Conservation (phyloP, 2,888 invertebrate species). For the Adineta ricciae region DNA sequence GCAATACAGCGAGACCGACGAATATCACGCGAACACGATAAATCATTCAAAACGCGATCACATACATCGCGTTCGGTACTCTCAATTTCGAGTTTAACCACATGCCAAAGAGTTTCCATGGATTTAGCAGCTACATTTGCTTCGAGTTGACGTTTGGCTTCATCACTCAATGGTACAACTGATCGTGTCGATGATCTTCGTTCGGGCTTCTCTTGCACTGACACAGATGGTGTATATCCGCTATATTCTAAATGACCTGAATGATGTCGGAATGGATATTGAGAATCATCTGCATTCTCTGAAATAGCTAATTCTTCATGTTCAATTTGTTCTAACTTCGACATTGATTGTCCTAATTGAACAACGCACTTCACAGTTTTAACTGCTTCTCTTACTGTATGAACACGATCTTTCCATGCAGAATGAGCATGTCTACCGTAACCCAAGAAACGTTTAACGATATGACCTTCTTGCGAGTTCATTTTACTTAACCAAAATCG, state of each 20-base stretch:
- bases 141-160: neutral
- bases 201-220: neutral
- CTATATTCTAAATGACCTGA: conserved; percentile 15
- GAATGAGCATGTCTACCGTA: neutral
- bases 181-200: neutral
- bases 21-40: neutral
- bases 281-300: neutral
- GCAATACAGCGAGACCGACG: neutral
- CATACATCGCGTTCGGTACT: neutral
- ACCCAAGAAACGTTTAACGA: neutral
- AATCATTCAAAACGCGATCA: neutral
- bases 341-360: neutral
- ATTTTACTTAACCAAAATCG: neutral
- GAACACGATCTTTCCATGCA: neutral
- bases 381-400: neutral
- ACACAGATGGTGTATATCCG: neutral
- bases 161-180: neutral
- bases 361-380: conserved; percentile 10
- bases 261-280: neutral
- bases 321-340: neutral
- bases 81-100: neutral
- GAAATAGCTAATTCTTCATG: neutral
- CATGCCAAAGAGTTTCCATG: conserved; percentile 3
- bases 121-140: neutral
- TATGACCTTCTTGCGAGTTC: conserved; percentile 13